A percentile compares a stretch with the other conserved stretches of the same genome.
These are phyloP conservation scores for Amphilophus citrinellus DNA, from an alignment of 2,113 vertebrate genomes.

Conservation along the genomic window DNA sequence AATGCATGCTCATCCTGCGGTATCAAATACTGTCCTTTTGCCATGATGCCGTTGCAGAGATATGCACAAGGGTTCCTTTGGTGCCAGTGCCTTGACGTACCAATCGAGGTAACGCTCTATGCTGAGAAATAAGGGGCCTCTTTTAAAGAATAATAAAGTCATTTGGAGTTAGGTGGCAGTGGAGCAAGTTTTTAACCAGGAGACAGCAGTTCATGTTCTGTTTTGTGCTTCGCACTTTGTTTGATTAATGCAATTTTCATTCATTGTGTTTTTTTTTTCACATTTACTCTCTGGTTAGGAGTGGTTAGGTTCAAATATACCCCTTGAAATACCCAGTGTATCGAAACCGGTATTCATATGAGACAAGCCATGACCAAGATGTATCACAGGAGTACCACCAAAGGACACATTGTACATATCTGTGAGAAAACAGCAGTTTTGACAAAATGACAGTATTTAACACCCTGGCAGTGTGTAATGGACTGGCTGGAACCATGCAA, in stretches of 20 bases:
- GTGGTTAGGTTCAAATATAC: neutral
- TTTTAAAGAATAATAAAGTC: too few relatives aligned
- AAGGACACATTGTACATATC: neutral
- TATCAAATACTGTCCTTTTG: neutral
- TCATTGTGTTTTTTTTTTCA: neutral
- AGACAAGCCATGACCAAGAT: neutral
- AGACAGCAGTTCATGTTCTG: neutral
- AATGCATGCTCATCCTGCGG: neutral
- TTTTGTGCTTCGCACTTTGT: neutral
- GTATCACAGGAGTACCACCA: neutral
- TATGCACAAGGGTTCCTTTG: neutral
- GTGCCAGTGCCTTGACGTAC: neutral
- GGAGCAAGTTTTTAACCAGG: rapidly evolving
- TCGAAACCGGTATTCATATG: neutral
- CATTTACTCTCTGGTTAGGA: neutral
- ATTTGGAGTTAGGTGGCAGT: too few relatives aligned
- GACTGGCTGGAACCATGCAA: too few relatives aligned
- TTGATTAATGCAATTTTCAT: neutral
- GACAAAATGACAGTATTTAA: neutral
- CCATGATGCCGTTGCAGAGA: neutral
- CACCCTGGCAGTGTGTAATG: too few relatives aligned
- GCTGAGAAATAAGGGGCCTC: neutral
- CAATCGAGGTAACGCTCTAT: neutral
- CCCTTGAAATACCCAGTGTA: neutral
- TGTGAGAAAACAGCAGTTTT: neutral